These are phyloP conservation scores for Aspidiotus destructor DNA, from an alignment of 2,888 invertebrate genomes.

Conservation along the genomic window DNA sequence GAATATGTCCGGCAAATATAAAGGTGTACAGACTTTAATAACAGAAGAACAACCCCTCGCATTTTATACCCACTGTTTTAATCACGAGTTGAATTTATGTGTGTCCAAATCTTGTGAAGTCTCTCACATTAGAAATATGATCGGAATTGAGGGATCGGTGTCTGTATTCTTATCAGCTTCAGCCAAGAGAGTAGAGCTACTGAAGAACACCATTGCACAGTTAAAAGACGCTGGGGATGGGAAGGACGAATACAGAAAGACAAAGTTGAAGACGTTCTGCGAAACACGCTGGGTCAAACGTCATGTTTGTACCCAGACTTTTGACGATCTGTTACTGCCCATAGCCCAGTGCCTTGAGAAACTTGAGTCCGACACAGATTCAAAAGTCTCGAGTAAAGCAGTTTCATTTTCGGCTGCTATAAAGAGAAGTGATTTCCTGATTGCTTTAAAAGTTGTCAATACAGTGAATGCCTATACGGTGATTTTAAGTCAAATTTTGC, in stretches of 20 bases:
- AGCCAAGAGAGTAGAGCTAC: background rate
- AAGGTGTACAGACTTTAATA: background rate
- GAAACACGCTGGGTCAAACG: constrained; percentile 1
- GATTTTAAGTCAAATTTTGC: background rate
- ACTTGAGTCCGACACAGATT: background rate
- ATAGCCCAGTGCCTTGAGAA: background rate
- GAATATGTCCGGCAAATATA: constrained; percentile 8
- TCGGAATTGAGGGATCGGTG: background rate
- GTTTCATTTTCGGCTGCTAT: constrained; percentile 1
- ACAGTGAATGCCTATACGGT: background rate
- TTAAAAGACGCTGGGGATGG: too few relatives aligned
- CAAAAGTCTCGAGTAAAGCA: constrained; percentile 8
- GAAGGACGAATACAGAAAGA: background rate
- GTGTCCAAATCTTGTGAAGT: background rate
- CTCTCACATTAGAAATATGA: background rate
- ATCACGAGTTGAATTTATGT: background rate
- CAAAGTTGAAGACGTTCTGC: background rate
- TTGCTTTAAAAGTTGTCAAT: constrained; percentile 5
- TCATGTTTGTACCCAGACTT: constrained; percentile 1
- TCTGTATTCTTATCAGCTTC: background rate
- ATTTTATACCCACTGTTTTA: background rate
- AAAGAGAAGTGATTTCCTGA: constrained; percentile 1
- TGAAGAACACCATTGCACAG: background rate
- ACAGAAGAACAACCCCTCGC: constrained; percentile 1
- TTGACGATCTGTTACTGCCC: background rate